These are phyloP conservation scores for Onychomys arenicola DNA, from an alignment of 2,797 vertebrate species.

Conservation along the genomic window DNA sequence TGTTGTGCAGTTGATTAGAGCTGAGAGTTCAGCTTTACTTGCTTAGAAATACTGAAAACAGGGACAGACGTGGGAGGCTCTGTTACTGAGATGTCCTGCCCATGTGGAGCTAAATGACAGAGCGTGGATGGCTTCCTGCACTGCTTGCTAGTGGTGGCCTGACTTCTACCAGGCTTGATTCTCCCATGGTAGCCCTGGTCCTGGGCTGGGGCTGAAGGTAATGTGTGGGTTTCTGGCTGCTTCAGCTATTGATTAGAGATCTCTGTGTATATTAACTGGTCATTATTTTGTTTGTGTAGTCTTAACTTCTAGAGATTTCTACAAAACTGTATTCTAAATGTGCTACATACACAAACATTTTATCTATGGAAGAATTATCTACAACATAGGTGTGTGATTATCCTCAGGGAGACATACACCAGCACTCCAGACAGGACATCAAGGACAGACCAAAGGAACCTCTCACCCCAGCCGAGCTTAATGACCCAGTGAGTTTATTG, in stretches of 20 bases:
- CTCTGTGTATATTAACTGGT: not conserved
- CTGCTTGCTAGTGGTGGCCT: not conserved
- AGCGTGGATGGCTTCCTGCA: not conserved
- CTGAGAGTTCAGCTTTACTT: not conserved
- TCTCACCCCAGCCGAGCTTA: not conserved
- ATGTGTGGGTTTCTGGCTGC: not conserved
- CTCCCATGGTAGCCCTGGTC: not conserved
- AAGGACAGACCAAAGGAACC: not conserved
- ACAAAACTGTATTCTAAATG: not conserved
- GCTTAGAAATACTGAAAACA: not conserved
- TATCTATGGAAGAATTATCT: slow-evolving; percentile 14
- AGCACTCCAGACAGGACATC: not conserved
- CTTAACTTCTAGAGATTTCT: not conserved
- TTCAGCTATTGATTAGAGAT: not conserved
- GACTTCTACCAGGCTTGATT: not conserved
- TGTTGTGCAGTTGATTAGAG: not conserved
- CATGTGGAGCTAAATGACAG: not conserved
- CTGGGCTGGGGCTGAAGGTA: not conserved
- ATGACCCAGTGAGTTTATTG: not conserved
- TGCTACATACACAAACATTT: not conserved
- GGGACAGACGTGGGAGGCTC: not conserved
- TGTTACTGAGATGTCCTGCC: not conserved
- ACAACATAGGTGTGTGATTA: not conserved
- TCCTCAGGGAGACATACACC: not conserved
- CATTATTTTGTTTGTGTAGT: not conserved